Evolutionary conservation across 2,888 invertebrate genomes (phyloP), one percentile per base, ranked within the genome.

Genomic region (Napeogenes inachia): DNA sequence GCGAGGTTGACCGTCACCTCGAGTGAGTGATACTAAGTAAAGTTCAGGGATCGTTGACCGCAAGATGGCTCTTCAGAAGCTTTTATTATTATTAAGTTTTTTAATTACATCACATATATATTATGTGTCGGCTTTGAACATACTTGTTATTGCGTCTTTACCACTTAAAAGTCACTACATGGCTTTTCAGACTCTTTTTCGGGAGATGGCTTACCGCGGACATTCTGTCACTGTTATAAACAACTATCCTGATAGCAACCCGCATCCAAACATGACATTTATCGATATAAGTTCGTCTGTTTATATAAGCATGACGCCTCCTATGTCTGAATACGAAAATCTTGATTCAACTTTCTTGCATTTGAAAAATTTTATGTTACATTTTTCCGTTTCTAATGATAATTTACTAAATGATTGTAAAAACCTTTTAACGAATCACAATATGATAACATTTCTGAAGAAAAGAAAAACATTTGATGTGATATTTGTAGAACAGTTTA

Each of bases 151-250:
- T 8, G 92, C 94, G 69, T 92, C 92, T 0, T 84, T 93, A 69
- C 89, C 91, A 0, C 91, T 93, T 0, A 90, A 89, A 63, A 94
- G 94, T 66, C 95, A 95, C 75, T 94, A 93, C 69, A 90, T 92
- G 72, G 92, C 93, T 0, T 93, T 93, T 68, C 83, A 91, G 65
- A 89, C 91, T 0, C 77, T 94, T 12, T 79, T 94, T 47, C 87
- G 85, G 12, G 92, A 91, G 65, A 75, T 94, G 55, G 92, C 92
- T 0, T 73, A 75, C 13, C 85, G 89, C 10, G 94, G 94, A 0
- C 94, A 94, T 69, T 83, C 92, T 6, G 79, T 94, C 0, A 93
- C 93, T 0, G 92, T 94, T 10, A 83, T 94, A 6, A 93, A 93
- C 12, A 91, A 92, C 73, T 94, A 91, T 68, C 92, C 92, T 0